Conservation (phyloP, 2,113 vertebrate species). For the Poecilia latipinna region DNA sequence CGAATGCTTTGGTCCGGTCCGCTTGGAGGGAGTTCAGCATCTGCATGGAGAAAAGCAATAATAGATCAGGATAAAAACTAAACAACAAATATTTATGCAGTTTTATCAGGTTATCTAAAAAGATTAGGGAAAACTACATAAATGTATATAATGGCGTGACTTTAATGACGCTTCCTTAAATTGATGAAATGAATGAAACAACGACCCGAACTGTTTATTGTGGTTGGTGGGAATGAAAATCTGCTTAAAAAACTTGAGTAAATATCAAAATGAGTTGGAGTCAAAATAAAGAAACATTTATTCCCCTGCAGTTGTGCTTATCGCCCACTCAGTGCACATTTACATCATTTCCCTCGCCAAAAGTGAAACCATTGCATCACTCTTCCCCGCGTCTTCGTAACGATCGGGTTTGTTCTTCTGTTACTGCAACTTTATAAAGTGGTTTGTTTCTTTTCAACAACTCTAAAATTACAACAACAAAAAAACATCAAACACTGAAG, state of each 20-base stretch:
- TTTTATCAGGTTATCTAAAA: background rate
- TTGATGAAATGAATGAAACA: too few relatives aligned
- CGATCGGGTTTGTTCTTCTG: too few relatives aligned
- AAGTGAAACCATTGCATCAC: background rate
- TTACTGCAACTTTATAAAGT: background rate
- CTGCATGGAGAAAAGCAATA: background rate
- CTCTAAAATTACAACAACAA: background rate
- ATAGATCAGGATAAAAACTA: background rate
- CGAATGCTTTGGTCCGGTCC: too few relatives aligned
- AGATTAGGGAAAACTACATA: background rate
- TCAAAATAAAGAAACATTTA: background rate
- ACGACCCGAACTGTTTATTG: too few relatives aligned
- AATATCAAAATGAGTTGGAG: too few relatives aligned
- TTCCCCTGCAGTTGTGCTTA: background rate
- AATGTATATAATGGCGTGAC: background rate
- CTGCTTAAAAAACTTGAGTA: too few relatives aligned
- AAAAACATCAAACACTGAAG: background rate
- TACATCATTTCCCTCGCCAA: background rate
- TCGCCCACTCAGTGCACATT: background rate
- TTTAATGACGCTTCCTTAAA: too few relatives aligned
- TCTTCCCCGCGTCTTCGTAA: background rate
- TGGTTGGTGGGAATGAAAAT: too few relatives aligned
- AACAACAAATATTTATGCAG: too few relatives aligned
- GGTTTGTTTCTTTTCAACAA: too few relatives aligned
- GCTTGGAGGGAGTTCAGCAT: background rate